Percentiles rank a stretch among this genome's conserved stretches.
These are phyloP conservation scores for Synanthedon formicaeformis DNA, from an alignment of 2,888 invertebrate genomes.

Conservation along the genomic window DNA sequence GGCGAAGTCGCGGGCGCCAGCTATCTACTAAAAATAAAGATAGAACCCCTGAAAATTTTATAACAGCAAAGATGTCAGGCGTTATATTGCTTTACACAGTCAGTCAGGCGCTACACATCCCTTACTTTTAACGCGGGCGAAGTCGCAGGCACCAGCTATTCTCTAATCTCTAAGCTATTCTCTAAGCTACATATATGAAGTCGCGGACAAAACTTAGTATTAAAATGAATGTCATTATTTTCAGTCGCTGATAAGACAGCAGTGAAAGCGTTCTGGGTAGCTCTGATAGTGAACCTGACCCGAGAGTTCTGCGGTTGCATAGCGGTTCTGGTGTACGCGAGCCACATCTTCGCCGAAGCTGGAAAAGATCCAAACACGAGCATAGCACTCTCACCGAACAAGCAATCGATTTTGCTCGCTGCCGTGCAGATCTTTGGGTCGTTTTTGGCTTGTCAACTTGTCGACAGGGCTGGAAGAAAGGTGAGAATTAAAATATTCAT, in stretches of 20 bases:
- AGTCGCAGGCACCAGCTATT: too few species aligned
- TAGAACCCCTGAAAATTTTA: too few species aligned
- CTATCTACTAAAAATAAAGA: too few species aligned
- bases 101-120: too few species aligned
- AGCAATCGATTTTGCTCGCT: conserved; percentile 55
- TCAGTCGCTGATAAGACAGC: conserved; percentile 49
- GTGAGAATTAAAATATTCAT: too few species aligned
- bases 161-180: too few species aligned
- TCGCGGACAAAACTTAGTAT: too few species aligned
- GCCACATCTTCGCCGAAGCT: conserved; percentile 54
- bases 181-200: too few species aligned
- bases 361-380: conserved; percentile 31
- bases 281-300: conserved; percentile 51
- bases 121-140: too few species aligned
- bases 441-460: conserved; percentile 57
- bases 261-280: conserved; percentile 58
- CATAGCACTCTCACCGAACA: conserved; percentile 48
- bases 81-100: too few species aligned
- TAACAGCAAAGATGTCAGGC: too few species aligned
- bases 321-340: conserved; percentile 56
- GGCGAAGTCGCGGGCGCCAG: too few species aligned
- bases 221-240: conserved; percentile 1
- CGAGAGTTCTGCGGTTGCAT: conserved; percentile 62
- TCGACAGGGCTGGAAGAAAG: conserved; percentile 54
- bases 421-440: conserved; percentile 55